Evolutionary conservation across 2,888 invertebrate genomes (phyloP).

Genomic region (Therioaphis trifolii): DNA sequence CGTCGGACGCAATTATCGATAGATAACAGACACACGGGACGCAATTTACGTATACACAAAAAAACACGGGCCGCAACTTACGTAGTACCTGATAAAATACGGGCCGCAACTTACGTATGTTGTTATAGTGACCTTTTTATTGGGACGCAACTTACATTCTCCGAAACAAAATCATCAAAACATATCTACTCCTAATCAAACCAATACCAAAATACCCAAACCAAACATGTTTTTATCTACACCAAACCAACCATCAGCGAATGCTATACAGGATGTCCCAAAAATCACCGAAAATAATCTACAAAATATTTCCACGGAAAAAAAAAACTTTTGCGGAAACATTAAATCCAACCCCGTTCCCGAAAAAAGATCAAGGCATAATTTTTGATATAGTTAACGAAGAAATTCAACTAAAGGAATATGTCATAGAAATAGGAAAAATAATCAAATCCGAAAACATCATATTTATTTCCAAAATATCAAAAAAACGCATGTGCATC

Average conservation of each 20-base stretch:
- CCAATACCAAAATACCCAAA: background rate
- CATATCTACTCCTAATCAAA: background rate
- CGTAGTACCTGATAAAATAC: too few species aligned
- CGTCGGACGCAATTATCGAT: too few species aligned
- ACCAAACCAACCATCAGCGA: background rate
- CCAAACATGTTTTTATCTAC: background rate
- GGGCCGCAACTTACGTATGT: too few species aligned
- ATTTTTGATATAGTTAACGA: background rate
- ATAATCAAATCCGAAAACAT: constrained; percentile 6
- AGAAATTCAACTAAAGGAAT: background rate
- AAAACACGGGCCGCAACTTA: too few species aligned
- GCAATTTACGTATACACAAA: too few species aligned
- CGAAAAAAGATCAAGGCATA: background rate
- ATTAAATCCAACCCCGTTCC: background rate
- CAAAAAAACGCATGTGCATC: background rate
- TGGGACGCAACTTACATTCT: too few species aligned
- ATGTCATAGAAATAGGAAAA: too few species aligned
- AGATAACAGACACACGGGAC: too few species aligned
- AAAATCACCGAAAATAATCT: background rate
- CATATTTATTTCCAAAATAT: constrained; percentile 5
- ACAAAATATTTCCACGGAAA: background rate
- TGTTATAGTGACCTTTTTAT: too few species aligned
- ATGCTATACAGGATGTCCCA: background rate
- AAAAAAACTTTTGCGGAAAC: constrained; percentile 5
- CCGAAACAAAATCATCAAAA: too few species aligned